Percentiles rank a stretch among this genome's conserved stretches.
phyloP scores from a whole-genome alignment of 2,888 invertebrate genomes.

The Parnassius apollo region DNA sequence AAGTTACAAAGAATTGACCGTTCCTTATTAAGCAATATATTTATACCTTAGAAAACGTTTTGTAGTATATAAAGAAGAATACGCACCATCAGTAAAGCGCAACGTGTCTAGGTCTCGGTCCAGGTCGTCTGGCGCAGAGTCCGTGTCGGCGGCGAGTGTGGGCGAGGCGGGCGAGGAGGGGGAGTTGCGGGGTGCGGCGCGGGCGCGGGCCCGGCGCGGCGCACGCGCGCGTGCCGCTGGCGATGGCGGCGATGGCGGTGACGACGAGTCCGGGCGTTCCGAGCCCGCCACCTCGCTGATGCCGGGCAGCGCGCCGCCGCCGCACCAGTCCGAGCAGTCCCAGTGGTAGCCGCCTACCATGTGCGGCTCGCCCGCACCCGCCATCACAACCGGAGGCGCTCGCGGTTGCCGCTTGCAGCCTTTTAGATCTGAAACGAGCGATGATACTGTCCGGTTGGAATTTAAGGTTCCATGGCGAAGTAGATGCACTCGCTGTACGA shows the following conservation, averaged over 20 bases:
- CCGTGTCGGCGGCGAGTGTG: slow-evolving; percentile 42
- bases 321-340: slow-evolving; percentile 97
- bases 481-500: too few species aligned
- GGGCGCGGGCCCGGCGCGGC: slow-evolving; percentile 34
- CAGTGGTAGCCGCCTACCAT: slow-evolving; percentile 90
- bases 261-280: slow-evolving; percentile 93
- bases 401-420: slow-evolving; percentile 39
- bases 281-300: slow-evolving; percentile 90
- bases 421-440: slow-evolving; percentile 48
- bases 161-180: slow-evolving; percentile 35
- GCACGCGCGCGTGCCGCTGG: slow-evolving; percentile 81
- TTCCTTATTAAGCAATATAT: too few species aligned
- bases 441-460: too few species aligned
- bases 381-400: slow-evolving; percentile 29
- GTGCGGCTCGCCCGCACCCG: slow-evolving; percentile 46
- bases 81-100: slow-evolving; percentile 50
- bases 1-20: too few species aligned
- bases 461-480: too few species aligned
- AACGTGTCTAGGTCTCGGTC: slow-evolving; percentile 37
- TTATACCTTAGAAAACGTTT: too few species aligned
- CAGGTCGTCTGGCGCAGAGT: slow-evolving; percentile 52
- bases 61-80: too few species aligned
- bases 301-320: slow-evolving; percentile 89
- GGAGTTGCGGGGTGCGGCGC: slow-evolving; percentile 84
- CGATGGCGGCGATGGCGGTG: slow-evolving; percentile 91